Conservation (phyloP, 2,888 invertebrate species). For the Ochropleura leucogaster region DNA sequence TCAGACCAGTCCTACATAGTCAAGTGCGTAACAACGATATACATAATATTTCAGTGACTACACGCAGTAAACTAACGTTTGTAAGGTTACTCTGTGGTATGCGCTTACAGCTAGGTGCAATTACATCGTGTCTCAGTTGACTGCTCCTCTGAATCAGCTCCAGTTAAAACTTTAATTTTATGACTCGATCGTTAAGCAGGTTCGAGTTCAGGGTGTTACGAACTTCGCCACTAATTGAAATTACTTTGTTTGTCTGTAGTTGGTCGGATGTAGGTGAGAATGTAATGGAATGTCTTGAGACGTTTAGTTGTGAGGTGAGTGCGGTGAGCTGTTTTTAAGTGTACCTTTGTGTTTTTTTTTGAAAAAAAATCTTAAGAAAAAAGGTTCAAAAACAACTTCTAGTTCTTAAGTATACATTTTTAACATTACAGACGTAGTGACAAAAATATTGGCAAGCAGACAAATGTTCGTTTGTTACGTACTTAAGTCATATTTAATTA, state of each 20-base stretch:
- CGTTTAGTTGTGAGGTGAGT: not conserved
- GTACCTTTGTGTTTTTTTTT: not conserved
- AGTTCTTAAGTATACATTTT: too few relatives aligned
- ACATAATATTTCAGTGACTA: constrained; percentile 9
- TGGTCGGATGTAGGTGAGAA: constrained; percentile 3
- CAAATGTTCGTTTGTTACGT: too few relatives aligned
- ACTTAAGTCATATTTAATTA: too few relatives aligned
- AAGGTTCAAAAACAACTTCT: too few relatives aligned
- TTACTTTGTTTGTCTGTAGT: constrained; percentile 52
- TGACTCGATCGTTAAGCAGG: constrained; percentile 52
- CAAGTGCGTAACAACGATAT: not conserved
- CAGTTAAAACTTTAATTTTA: constrained; percentile 67
- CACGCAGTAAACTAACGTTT: constrained; percentile 14
- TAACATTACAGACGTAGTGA: too few relatives aligned
- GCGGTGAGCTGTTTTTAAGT: not conserved
- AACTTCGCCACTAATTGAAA: constrained; percentile 61
- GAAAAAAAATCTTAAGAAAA: too few relatives aligned
- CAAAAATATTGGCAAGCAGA: too few relatives aligned
- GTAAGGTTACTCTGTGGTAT: constrained; percentile 21
- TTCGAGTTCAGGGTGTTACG: constrained; percentile 41
- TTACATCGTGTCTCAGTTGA: constrained; percentile 59
- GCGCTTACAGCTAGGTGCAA: constrained; percentile 56
- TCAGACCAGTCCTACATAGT: not conserved
- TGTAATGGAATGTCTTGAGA: not conserved
- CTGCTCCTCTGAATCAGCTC: constrained; percentile 61